These are phyloP conservation scores for Labroides dimidiatus DNA, from an alignment of 2,797 vertebrate genomes.

Conservation along the genomic window DNA sequence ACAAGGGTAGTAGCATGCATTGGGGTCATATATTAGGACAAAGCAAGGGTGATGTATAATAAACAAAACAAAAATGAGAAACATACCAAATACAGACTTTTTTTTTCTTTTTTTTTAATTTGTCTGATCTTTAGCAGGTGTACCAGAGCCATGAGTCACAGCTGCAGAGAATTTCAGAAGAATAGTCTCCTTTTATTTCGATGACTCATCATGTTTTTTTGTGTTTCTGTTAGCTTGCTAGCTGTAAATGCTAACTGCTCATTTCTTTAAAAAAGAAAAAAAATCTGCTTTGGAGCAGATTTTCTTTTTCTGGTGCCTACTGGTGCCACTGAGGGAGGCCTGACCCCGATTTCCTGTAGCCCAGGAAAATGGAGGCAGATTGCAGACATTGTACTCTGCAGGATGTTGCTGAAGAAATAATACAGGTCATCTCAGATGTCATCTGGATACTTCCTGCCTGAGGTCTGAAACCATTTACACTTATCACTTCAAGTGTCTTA, in stretches of 20 bases:
- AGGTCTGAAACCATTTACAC: conserved; percentile 7
- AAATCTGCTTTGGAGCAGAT: background rate
- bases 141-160: background rate
- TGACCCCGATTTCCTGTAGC: background rate
- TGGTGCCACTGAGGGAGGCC: background rate
- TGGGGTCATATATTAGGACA: no score
- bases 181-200: background rate
- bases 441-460: conserved; percentile 1
- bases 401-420: background rate
- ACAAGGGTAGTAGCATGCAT: no score
- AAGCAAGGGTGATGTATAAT: no score
- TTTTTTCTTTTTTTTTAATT: no score
- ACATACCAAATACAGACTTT: no score
- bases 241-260: background rate
- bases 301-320: background rate
- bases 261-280: background rate
- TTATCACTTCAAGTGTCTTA: conserved; percentile 5
- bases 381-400: conserved; percentile 2
- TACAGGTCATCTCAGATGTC: conserved; percentile 8
- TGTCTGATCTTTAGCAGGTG: background rate
- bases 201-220: background rate
- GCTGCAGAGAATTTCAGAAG: background rate
- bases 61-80: no score
- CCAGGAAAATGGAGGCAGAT: background rate
- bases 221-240: background rate